A percentile compares a stretch with the other conserved stretches of the same genome.
phyloP scores from a whole-genome alignment of 2,888 invertebrate species.

The Sclerodermus sp. region DNA sequence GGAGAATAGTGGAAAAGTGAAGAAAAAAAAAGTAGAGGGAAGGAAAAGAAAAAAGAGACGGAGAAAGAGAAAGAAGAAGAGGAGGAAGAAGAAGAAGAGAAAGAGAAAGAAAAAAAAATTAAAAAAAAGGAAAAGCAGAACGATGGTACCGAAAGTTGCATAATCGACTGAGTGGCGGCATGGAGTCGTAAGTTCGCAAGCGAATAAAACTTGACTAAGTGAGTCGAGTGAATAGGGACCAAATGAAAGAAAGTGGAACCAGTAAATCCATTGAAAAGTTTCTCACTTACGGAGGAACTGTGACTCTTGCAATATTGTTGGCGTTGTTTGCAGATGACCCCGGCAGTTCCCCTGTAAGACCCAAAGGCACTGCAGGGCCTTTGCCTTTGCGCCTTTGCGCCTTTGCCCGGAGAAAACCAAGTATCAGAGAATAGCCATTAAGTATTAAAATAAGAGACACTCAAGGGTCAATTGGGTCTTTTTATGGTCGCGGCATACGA shows the following conservation, averaged over 20 bases:
- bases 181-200: constrained; percentile 35
- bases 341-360: no score
- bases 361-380: no score
- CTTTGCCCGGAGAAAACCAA: no score
- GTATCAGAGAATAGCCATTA: no score
- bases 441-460: no score
- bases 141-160: constrained; percentile 27
- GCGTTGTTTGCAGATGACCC: constrained; percentile 31
- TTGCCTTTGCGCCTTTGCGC: no score
- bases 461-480: no score
- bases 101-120: constrained; percentile 4
- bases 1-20: constrained; percentile 3
- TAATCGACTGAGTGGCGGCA: constrained; percentile 37
- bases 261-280: constrained; percentile 44
- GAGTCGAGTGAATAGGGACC: constrained; percentile 41
- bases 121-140: constrained; percentile 12
- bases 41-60: background rate
- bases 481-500: constrained; percentile 20
- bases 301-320: constrained; percentile 32
- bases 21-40: constrained; percentile 5
- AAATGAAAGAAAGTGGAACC: constrained; percentile 39
- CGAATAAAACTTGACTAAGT: constrained; percentile 46
- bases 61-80: constrained; percentile 4
- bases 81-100: constrained; percentile 4
- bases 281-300: constrained; percentile 29